Evolutionary conservation across 2,888 invertebrate species (phyloP).

Genomic region (Cryptosula pallasiana): DNA sequence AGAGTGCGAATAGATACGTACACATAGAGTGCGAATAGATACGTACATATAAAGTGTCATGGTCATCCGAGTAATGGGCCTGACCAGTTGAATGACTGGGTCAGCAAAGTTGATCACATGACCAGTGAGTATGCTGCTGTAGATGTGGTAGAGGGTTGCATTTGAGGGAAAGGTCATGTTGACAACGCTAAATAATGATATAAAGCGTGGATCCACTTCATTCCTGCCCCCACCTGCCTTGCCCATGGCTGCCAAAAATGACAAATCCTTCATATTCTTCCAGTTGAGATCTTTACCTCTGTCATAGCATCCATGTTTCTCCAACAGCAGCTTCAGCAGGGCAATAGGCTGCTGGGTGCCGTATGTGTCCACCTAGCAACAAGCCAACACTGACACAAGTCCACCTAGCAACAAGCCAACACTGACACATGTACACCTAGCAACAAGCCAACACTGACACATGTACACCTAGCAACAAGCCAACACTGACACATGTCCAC

Average conservation of each 20-base stretch:
- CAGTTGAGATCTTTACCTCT: constrained; percentile 28
- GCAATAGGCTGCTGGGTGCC: constrained; percentile 30
- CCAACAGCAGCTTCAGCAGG: constrained; percentile 27
- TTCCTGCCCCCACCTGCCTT: constrained; percentile 27
- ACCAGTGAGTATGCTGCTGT: constrained; percentile 27
- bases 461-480: too few species aligned
- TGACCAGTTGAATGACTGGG: constrained; percentile 17
- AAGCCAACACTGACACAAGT: too few species aligned
- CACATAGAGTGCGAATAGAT: background rate
- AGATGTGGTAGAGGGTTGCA: constrained; percentile 27
- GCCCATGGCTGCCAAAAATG: constrained; percentile 28
- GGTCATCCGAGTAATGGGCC: constrained; percentile 27
- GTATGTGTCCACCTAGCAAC: constrained; percentile 27
- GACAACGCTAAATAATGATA: constrained; percentile 28
- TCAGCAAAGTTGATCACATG: constrained; percentile 25
- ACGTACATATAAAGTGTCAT: constrained; percentile 26
- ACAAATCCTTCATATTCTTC: constrained; percentile 28
- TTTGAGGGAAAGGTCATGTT: constrained; percentile 26
- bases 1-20: too few species aligned
- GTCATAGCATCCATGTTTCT: constrained; percentile 28
- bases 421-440: too few species aligned
- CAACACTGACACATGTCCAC: too few species aligned
- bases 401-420: too few species aligned
- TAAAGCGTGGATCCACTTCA: constrained; percentile 29
- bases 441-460: too few species aligned